Conservation (phyloP, 2,888 invertebrate genomes). For the Caenorhabditis japonica region DNA sequence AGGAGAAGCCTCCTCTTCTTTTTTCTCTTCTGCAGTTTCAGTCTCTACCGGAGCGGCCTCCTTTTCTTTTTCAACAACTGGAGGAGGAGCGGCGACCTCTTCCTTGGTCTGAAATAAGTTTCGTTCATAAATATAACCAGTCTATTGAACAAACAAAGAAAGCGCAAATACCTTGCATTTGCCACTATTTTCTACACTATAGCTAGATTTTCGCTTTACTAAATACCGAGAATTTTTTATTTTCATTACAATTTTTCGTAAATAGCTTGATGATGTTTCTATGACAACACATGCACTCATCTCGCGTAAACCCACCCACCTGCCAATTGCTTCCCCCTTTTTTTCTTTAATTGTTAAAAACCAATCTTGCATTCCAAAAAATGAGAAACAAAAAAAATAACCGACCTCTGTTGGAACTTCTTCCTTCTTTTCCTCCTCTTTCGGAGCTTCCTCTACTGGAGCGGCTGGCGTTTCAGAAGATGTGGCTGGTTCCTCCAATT, state of each 20-base stretch:
- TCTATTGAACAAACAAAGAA: neutral
- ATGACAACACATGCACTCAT: no score
- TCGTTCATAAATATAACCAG: neutral
- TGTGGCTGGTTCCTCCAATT: conserved; percentile 1
- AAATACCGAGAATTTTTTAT: no score
- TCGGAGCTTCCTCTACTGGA: conserved; percentile 9
- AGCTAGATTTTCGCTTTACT: neutral
- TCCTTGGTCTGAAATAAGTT: conserved; percentile 8
- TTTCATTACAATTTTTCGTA: neutral
- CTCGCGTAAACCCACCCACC: conserved; percentile 16
- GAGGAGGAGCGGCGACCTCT: conserved; percentile 4
- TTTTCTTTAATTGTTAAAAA: no score
- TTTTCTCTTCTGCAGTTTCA: neutral
- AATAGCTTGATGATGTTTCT: neutral
- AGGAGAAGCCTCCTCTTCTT: conserved; percentile 17
- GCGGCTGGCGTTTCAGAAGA: conserved; percentile 1
- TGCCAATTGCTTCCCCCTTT: no score
- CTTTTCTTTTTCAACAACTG: conserved; percentile 8
- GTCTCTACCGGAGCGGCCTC: neutral
- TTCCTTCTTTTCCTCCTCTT: conserved; percentile 20
- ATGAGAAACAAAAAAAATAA: neutral
- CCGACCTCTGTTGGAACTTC: conserved; percentile 6
- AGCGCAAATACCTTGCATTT: conserved; percentile 11
- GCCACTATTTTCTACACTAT: neutral
- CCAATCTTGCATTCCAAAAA: neutral